phyloP scores from a whole-genome alignment of 2,797 vertebrate species.

The Muscicapa comitata region DNA sequence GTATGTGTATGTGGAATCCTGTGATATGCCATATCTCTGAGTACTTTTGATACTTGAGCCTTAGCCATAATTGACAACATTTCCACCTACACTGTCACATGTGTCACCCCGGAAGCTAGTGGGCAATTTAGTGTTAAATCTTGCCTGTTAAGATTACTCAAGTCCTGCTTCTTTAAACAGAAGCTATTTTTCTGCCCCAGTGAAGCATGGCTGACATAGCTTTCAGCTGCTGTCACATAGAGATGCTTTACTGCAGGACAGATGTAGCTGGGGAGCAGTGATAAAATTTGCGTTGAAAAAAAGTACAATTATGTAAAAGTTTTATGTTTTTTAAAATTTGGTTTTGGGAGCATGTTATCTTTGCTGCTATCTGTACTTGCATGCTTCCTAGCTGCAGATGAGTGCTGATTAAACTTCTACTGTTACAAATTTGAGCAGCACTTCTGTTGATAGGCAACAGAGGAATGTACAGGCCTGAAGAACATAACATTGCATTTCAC shows the following conservation, averaged over 20 bases:
- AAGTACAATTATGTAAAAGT: neutral
- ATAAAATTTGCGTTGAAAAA: neutral
- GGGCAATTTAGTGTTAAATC: neutral
- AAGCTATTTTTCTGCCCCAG: conserved; percentile 21
- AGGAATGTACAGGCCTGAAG: neutral
- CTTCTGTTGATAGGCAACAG: neutral
- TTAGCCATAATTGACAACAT: neutral
- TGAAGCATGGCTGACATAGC: neutral
- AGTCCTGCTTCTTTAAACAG: neutral
- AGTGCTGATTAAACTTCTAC: neutral
- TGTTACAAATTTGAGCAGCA: neutral
- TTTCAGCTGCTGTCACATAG: neutral
- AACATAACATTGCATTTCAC: neutral
- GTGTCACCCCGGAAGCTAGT: neutral
- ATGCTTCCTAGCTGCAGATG: neutral
- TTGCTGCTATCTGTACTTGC: neutral
- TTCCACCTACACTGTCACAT: neutral
- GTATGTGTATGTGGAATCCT: rapidly evolving
- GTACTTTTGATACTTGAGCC: neutral
- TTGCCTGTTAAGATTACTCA: neutral
- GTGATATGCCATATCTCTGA: neutral
- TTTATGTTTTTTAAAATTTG: neutral
- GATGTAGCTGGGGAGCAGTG: neutral
- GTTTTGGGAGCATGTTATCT: neutral
- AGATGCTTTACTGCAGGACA: neutral